Evolutionary conservation across 2,797 vertebrate genomes (phyloP).

Genomic region (Bufotes viridis): DNA sequence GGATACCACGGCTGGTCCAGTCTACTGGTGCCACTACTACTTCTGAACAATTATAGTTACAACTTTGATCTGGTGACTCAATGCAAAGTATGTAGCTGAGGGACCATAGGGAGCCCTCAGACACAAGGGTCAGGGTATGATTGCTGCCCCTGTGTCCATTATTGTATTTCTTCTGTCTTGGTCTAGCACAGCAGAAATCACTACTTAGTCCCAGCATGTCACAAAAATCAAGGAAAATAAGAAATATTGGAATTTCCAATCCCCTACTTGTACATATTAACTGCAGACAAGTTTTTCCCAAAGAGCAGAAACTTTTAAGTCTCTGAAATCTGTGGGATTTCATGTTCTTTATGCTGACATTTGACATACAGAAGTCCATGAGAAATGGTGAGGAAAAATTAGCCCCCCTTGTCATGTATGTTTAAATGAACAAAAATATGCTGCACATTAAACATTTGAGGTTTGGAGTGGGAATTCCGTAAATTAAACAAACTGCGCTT

Average conservation of each 20-base stretch:
- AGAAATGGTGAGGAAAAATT: slow-evolving; percentile 34
- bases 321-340: background rate
- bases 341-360: background rate
- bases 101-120: no score
- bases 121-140: no score
- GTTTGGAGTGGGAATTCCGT: slow-evolving; percentile 43
- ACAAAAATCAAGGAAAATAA: no score
- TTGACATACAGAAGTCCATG: slow-evolving; percentile 32
- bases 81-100: no score
- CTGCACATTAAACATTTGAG: slow-evolving; percentile 38
- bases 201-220: no score
- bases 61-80: no score
- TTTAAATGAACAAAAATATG: slow-evolving; percentile 40
- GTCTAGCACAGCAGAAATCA: no score
- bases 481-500: slow-evolving; percentile 53
- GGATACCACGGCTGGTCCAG: no score
- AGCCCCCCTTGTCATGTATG: slow-evolving; percentile 35
- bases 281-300: background rate
- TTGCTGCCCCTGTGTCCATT: no score
- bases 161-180: no score
- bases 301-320: background rate
- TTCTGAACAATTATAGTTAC: no score
- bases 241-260: background rate
- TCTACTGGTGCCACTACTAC: no score
- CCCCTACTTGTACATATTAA: background rate